Evolutionary conservation across 2,888 invertebrate genomes (phyloP).

Genomic region (Xestoiulus laeticollis): DNA sequence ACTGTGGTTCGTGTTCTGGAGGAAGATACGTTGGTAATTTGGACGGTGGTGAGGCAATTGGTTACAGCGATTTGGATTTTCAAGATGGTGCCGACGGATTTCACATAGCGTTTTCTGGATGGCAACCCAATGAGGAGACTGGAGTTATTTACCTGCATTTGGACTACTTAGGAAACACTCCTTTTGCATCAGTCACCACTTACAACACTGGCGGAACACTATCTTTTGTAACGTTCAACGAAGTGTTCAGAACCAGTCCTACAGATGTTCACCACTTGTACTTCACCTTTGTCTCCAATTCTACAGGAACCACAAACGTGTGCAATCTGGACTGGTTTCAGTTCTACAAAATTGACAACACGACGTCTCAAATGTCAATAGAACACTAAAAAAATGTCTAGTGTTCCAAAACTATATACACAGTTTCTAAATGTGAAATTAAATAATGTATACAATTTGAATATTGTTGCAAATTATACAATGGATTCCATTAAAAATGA

Average conservation of each 20-base stretch:
- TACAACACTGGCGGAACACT: background rate
- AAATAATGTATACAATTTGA: no score
- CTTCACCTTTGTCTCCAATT: slow-evolving; percentile 3
- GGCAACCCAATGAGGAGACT: background rate
- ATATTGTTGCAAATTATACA: no score
- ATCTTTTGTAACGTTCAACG: background rate
- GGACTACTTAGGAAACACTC: background rate
- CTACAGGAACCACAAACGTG: background rate
- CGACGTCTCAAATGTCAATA: background rate
- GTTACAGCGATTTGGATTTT: slow-evolving; percentile 2
- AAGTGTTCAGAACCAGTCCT: background rate
- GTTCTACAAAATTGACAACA: background rate
- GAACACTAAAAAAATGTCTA: background rate
- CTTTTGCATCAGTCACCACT: background rate
- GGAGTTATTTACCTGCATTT: background rate
- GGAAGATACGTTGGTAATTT: background rate
- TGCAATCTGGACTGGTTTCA: slow-evolving; percentile 31
- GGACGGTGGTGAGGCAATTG: slow-evolving; percentile 3
- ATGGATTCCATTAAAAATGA: no score
- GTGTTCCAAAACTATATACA: no score
- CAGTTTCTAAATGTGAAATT: no score
- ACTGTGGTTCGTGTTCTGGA: background rate
- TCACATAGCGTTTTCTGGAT: background rate
- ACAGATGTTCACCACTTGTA: background rate
- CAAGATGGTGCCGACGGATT: background rate